Evolutionary conservation across 2,797 vertebrate genomes (phyloP).

Genomic region (Helostoma temminkii): DNA sequence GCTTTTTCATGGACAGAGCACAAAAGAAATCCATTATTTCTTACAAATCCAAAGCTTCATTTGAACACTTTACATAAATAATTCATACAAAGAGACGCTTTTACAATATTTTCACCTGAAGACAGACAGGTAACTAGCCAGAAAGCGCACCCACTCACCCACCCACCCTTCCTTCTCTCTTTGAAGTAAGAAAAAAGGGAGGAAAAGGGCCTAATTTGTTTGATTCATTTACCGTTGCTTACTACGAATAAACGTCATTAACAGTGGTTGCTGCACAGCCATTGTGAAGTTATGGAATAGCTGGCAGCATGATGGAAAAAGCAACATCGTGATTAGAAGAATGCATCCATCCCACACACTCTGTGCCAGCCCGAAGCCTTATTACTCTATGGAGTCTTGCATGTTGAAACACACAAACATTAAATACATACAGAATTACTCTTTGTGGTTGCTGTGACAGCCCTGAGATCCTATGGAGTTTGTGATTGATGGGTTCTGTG

Average conservation of each 20-base stretch:
- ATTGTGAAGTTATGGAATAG: conserved; percentile 61
- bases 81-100: conserved; percentile 76
- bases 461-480: conserved; percentile 38
- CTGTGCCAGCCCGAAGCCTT: conserved; percentile 44
- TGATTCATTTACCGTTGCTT: conserved; percentile 74
- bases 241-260: conserved; percentile 74
- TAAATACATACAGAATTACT: conserved; percentile 39
- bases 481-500: conserved; percentile 68
- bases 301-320: conserved; percentile 60
- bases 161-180: conserved; percentile 32
- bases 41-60: conserved; percentile 71
- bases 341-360: conserved; percentile 61
- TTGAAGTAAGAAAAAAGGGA: conserved; percentile 58
- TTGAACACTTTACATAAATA: conserved; percentile 80
- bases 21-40: conserved; percentile 78
- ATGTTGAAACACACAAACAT: conserved; percentile 23
- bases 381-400: conserved; percentile 45
- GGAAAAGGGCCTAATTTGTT: conserved; percentile 61
- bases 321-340: conserved; percentile 63
- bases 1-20: conserved; percentile 64
- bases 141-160: conserved; percentile 42
- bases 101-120: conserved; percentile 76
- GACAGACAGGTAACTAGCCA: conserved; percentile 67
- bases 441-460: conserved; percentile 28
- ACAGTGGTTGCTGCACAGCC: conserved; percentile 39